Conservation (phyloP, 2,888 invertebrate species). For the Ferdinandea cuprea region DNA sequence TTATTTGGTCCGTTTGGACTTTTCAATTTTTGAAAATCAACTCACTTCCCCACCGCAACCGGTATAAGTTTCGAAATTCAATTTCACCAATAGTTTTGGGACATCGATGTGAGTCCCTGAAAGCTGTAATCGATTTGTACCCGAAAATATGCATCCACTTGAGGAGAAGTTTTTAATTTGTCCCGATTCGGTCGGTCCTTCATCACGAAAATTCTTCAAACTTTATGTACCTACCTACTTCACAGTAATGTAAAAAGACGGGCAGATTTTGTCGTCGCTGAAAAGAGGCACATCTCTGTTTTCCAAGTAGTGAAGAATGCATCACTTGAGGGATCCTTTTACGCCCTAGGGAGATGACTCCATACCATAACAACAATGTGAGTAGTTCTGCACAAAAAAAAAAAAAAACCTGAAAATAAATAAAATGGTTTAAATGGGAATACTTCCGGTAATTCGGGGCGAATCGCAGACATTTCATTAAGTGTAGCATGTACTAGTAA, state of each 20-base stretch:
- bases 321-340: slow-evolving; percentile 22
- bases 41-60: slow-evolving; percentile 40
- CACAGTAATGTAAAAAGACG: background rate
- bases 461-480: slow-evolving; percentile 66
- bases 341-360: slow-evolving; percentile 3
- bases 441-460: slow-evolving; percentile 56
- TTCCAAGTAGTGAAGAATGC: slow-evolving; percentile 22
- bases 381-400: slow-evolving; percentile 40
- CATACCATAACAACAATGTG: slow-evolving; percentile 4
- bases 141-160: slow-evolving; percentile 24
- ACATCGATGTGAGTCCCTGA: background rate
- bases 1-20: background rate
- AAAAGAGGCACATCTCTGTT: background rate
- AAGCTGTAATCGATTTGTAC: background rate
- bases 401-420: slow-evolving; percentile 33
- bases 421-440: slow-evolving; percentile 66
- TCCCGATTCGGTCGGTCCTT: background rate
- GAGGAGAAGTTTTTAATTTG: slow-evolving; percentile 1
- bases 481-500: slow-evolving; percentile 49
- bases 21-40: slow-evolving; percentile 45
- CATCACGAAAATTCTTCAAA: slow-evolving; percentile 2
- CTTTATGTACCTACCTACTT: slow-evolving; percentile 10
- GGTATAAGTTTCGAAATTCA: slow-evolving; percentile 45
- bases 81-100: slow-evolving; percentile 5
- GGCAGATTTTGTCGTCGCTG: background rate